Conservation (phyloP, 2,888 invertebrate species). For the Lepidocyrtoides sp. region DNA sequence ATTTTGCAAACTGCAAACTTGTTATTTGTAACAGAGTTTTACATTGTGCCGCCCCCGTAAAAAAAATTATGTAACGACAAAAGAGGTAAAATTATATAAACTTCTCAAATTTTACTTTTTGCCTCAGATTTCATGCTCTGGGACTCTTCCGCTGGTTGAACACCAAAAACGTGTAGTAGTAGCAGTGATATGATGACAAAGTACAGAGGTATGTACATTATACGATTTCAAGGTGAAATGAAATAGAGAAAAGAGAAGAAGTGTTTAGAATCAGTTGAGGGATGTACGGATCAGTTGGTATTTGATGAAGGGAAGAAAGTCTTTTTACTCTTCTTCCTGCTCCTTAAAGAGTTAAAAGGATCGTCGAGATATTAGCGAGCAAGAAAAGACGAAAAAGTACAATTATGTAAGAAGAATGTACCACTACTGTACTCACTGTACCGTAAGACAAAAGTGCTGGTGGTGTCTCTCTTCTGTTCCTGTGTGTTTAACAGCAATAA, state of each 20-base stretch:
- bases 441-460: constrained; percentile 39
- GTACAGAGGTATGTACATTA: not conserved
- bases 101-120: constrained; percentile 29
- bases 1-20: constrained; percentile 43
- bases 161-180: not conserved
- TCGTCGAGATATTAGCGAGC: not conserved
- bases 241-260: not conserved
- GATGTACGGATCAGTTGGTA: constrained; percentile 71
- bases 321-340: not conserved
- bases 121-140: constrained; percentile 53
- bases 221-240: not conserved
- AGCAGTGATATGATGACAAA: not conserved
- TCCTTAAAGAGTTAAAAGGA: not conserved
- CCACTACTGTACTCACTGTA: constrained; percentile 12
- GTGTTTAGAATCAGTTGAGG: constrained; percentile 13
- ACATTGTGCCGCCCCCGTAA: not conserved
- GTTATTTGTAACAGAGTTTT: constrained; percentile 45
- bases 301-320: constrained; percentile 53
- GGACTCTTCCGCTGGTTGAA: constrained; percentile 8
- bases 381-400: not conserved
- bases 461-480: not conserved
- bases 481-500: constrained; percentile 32
- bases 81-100: not conserved
- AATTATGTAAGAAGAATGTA: constrained; percentile 29
- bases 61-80: constrained; percentile 40